Evolutionary conservation across 2,888 invertebrate genomes (phyloP), one percentile per base, ranked within the genome.

Genomic region (Latheticus oryzae): DNA sequence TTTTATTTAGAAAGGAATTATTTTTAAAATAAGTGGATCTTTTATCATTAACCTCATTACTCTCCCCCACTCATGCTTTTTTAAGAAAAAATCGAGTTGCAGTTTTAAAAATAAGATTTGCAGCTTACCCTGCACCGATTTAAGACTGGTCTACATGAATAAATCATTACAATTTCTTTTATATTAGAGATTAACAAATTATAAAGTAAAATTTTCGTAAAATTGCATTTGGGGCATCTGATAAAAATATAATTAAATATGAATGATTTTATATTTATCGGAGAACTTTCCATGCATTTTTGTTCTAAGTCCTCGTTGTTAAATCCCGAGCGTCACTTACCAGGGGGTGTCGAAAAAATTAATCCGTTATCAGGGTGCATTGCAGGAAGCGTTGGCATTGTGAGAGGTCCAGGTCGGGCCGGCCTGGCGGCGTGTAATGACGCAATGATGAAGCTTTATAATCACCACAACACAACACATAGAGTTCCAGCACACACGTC

Each of bases 341-440:
- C 78, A 52, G 78, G 73, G 19, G 77, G 73, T 64, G 71, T 69
- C 38, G 76, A 71, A 63, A 73, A 78, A 48, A 78, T 66, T 77
- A 79, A 76, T 77, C 78, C 78, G 69, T 76, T 77, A 58, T 79
- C 78, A 38, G 74, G 65, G 66, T 78, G 78, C 73, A 79, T 76
- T 37, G 70, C 63, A 11, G 74, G 73, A 71, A 76, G 11, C 3
- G 47, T 73, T 61, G 45, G 53, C 58, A 58, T 58, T 64, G 63
- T 67, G 51, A 52, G 59, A 45, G 53, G 43, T 11, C 35, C 55
- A 26, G 57, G 64, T 50, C 58, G 53, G 48, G 60, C 47, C 40
- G 65, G 65, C 68, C 70, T 68, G 65, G 60, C 64, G 61, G 28
- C 26, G 53, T 73, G 72, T 51, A 75, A 63, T 58, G 73, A 72